Evolutionary conservation across 2,888 invertebrate genomes (phyloP).

Genomic region (Craniophora ligustri): DNA sequence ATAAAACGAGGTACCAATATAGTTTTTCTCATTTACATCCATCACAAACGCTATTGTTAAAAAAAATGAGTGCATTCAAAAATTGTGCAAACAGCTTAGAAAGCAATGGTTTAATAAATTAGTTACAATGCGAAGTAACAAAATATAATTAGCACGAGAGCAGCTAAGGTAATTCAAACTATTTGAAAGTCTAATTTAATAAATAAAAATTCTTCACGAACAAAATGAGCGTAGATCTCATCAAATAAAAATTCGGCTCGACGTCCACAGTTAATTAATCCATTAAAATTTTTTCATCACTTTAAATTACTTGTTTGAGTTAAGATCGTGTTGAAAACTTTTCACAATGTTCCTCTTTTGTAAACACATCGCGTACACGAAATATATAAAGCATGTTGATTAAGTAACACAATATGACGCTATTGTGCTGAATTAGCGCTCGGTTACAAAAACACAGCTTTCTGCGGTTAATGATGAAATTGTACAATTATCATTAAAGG

Average conservation of each 20-base stretch:
- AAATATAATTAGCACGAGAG: conserved; percentile 44
- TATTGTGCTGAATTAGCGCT: conserved; percentile 29
- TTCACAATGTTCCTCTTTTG: conserved; percentile 59
- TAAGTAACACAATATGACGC: conserved; percentile 34
- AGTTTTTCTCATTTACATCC: too few relatives aligned
- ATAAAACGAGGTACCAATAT: too few relatives aligned
- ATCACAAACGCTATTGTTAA: too few relatives aligned
- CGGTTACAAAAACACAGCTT: conserved; percentile 38
- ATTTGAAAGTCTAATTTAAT: conserved; percentile 50
- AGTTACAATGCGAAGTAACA: conserved; percentile 22
- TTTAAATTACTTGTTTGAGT: conserved; percentile 65
- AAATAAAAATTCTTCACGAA: conserved; percentile 63
- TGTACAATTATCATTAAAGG: conserved; percentile 56
- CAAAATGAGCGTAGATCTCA: conserved; percentile 66
- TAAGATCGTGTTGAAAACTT: conserved; percentile 65
- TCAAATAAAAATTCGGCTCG: conserved; percentile 74
- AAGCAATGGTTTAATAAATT: conserved; percentile 25
- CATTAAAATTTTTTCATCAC: conserved; percentile 75
- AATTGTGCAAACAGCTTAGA: conserved; percentile 11
- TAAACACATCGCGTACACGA: conserved; percentile 51
- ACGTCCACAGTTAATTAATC: conserved; percentile 77
- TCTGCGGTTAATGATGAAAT: conserved; percentile 38
- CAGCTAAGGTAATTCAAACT: conserved; percentile 42
- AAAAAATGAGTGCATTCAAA: too few relatives aligned
- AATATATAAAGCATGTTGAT: conserved; percentile 40